These are phyloP conservation scores for Malacoctenus gilli DNA, from an alignment of 2,797 vertebrate species.

Conservation along the genomic window DNA sequence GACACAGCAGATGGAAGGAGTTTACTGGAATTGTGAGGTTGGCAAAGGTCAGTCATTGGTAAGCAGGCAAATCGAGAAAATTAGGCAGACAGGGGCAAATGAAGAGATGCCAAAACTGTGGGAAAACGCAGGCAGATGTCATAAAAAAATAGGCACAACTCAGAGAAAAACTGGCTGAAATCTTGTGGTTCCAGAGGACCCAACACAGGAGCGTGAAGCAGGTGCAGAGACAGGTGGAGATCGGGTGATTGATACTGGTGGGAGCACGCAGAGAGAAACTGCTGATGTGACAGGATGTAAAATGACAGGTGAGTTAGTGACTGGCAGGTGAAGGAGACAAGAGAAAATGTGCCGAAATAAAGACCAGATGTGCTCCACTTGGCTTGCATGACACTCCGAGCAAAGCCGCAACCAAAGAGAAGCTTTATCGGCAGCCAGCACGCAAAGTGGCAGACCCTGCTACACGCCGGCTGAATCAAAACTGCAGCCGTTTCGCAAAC, in stretches of 20 bases:
- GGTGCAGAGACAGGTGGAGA: conserved; percentile 4
- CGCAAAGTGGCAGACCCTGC: neutral
- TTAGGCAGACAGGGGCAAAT: neutral
- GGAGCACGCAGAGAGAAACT: conserved; percentile 3
- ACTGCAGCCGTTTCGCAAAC: too few relatives aligned
- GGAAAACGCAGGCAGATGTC: neutral
- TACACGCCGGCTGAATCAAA: too few relatives aligned
- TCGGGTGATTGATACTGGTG: conserved; percentile 12
- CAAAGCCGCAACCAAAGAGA: conserved; percentile 5
- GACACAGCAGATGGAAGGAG: neutral
- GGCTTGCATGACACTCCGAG: neutral
- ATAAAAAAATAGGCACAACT: neutral
- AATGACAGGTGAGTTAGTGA: conserved; percentile 22
- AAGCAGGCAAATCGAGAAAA: neutral
- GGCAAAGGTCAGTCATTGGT: neutral
- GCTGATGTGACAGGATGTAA: conserved; percentile 22
- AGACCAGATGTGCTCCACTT: conserved; percentile 17
- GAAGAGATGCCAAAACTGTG: neutral
- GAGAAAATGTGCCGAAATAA: conserved; percentile 13
- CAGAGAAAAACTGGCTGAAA: too few relatives aligned
- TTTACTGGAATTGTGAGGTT: neutral
- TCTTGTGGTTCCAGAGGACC: too few relatives aligned
- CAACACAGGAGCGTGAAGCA: conserved; percentile 7
- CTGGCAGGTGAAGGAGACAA: conserved; percentile 29
- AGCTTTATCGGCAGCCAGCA: neutral